Evolutionary conservation across 2,113 vertebrate genomes (phyloP).

Genomic region (Podilymbus podiceps): DNA sequence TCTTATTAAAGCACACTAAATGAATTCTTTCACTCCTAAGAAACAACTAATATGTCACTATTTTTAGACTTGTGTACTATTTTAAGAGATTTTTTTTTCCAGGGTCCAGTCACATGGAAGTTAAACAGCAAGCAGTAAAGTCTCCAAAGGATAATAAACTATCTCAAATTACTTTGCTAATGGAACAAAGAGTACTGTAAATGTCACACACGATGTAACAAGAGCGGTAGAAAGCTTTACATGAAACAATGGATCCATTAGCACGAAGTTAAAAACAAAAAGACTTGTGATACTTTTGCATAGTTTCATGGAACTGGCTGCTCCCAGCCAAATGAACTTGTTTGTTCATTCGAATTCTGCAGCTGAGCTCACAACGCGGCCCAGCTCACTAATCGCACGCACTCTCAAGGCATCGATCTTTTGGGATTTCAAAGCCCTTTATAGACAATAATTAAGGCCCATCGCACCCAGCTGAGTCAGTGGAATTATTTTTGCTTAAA

Average conservation of each 20-base stretch:
- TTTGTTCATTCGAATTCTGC: neutral
- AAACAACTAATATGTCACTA: neutral
- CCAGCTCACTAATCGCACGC: neutral
- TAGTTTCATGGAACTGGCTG: neutral
- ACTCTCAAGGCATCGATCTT: neutral
- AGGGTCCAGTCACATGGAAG: constrained; percentile 35
- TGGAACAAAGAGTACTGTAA: constrained; percentile 58
- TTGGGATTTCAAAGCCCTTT: neutral
- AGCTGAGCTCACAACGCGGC: neutral
- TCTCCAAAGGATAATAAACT: constrained; percentile 51
- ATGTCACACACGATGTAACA: constrained; percentile 27
- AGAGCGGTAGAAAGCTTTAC: neutral
- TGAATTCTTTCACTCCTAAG: constrained; percentile 7
- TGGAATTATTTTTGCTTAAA: neutral
- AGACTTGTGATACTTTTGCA: neutral
- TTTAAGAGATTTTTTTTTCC: neutral
- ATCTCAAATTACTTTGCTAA: constrained; percentile 59
- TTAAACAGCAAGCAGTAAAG: constrained; percentile 36
- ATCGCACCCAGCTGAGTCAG: neutral
- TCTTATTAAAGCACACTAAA: neutral
- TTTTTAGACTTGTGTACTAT: neutral
- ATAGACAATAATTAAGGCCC: neutral
- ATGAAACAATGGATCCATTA: constrained; percentile 52
- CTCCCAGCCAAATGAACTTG: neutral
- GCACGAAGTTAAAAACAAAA: neutral